Evolutionary conservation across 1,140 invertebrate genomes (phyloP).

Genomic region (Maconellicoccus hirsutus): DNA sequence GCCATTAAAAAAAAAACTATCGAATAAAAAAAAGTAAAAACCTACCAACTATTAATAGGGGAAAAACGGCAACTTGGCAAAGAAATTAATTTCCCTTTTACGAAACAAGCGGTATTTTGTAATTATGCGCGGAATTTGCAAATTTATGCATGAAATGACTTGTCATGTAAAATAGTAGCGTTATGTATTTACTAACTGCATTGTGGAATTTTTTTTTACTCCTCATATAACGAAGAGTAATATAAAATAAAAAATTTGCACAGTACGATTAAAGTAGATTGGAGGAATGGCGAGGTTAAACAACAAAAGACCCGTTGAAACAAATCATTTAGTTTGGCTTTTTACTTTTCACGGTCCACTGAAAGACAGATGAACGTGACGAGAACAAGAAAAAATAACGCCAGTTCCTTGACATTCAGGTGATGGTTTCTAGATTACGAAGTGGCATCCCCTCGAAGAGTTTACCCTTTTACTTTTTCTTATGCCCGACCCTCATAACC

Average conservation of each 20-base stretch:
- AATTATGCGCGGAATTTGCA: neutral
- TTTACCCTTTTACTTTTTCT: constrained; percentile 5
- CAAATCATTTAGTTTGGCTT: constrained; percentile 9
- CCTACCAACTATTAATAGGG: too few relatives aligned
- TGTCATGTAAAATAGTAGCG: neutral
- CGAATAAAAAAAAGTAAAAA: too few relatives aligned
- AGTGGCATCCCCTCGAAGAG: neutral
- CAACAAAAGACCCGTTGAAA: constrained; percentile 7
- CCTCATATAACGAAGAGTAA: too few relatives aligned
- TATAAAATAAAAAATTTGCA: neutral
- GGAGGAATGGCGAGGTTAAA: neutral
- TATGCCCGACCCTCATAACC: neutral
- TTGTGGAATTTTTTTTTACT: neutral
- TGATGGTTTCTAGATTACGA: neutral
- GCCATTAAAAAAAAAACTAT: too few relatives aligned
- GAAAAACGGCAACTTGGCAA: too few relatives aligned
- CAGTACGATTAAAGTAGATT: neutral
- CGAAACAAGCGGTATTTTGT: neutral
- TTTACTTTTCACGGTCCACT: constrained; percentile 7
- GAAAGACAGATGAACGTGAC: constrained; percentile 7
- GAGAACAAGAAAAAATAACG: neutral
- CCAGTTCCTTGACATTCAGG: constrained; percentile 7
- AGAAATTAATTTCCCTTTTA: neutral
- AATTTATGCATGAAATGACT: constrained; percentile 2
- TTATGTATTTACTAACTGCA: neutral